Evolutionary conservation across 1,140 invertebrate species (phyloP).

Genomic region (Neodiprion virginianus): DNA sequence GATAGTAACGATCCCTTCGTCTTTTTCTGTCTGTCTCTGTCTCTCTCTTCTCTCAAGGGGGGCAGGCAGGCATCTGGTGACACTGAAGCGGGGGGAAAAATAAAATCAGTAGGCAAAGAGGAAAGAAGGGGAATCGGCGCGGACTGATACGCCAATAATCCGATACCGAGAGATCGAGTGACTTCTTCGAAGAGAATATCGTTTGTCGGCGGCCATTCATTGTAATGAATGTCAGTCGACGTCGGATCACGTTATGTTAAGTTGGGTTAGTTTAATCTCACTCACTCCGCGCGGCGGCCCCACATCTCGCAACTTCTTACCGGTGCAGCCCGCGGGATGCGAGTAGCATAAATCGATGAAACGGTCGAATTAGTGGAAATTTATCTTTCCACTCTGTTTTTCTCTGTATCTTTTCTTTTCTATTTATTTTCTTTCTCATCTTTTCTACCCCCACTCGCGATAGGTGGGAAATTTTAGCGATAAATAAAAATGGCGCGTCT

Average conservation of each 20-base stretch:
- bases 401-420: too few species aligned
- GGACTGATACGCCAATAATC: not conserved
- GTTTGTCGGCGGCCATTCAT: conserved; percentile 4
- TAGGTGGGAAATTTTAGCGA: too few species aligned
- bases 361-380: too few species aligned
- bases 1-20: conserved; percentile 32
- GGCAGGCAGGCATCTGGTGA: too few species aligned
- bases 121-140: not conserved
- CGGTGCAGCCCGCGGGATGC: too few species aligned
- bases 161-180: not conserved
- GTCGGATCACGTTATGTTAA: conserved; percentile 7
- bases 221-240: conserved; percentile 1
- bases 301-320: too few species aligned
- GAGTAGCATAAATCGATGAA: too few species aligned
- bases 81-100: not conserved
- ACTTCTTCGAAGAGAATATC: not conserved
- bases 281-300: not conserved
- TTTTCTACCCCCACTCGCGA: too few species aligned
- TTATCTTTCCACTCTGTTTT: too few species aligned
- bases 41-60: too few species aligned
- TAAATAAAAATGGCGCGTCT: too few species aligned
- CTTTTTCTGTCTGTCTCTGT: conserved; percentile 10
- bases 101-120: not conserved
- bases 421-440: too few species aligned
- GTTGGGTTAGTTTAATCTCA: conserved; percentile 3